Evolutionary conservation across 2,113 vertebrate genomes (phyloP).

Genomic region (Anguilla rostrata): DNA sequence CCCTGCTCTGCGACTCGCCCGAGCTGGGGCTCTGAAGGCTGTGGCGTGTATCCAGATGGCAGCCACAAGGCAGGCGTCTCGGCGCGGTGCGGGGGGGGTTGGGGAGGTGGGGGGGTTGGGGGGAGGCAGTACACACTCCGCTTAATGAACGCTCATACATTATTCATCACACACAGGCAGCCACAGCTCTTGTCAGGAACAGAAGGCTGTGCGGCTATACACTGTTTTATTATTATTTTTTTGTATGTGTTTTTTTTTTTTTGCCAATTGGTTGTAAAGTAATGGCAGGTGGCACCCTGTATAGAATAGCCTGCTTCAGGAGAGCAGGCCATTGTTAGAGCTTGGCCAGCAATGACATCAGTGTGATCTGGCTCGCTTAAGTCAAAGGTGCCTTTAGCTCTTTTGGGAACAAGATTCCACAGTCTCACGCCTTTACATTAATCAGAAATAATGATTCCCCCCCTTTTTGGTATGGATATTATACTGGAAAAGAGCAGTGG

Average conservation of each 20-base stretch:
- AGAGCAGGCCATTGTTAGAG: neutral
- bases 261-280: neutral
- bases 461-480: neutral
- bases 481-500: neutral
- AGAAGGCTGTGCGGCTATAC: constrained; percentile 66
- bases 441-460: neutral
- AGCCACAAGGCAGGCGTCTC: constrained; percentile 68
- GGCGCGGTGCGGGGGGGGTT: neutral
- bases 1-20: constrained; percentile 55
- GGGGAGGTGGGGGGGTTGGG: constrained; percentile 17
- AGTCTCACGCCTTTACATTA: constrained; percentile 9
- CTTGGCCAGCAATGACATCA: neutral
- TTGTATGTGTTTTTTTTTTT: constrained; percentile 12
- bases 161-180: constrained; percentile 48
- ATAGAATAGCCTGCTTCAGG: neutral
- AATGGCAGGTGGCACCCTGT: neutral
- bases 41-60: constrained; percentile 79
- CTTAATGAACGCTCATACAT: constrained; percentile 38
- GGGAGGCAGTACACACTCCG: constrained; percentile 32
- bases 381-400: neutral
- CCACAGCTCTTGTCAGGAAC: constrained; percentile 70
- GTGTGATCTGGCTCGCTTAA: neutral
- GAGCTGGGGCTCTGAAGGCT: constrained; percentile 69
- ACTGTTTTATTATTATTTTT: neutral
- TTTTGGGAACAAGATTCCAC: neutral